Evolutionary conservation across 1,140 invertebrate species (phyloP).

Genomic region (Macrobrachium rosenbergii): DNA sequence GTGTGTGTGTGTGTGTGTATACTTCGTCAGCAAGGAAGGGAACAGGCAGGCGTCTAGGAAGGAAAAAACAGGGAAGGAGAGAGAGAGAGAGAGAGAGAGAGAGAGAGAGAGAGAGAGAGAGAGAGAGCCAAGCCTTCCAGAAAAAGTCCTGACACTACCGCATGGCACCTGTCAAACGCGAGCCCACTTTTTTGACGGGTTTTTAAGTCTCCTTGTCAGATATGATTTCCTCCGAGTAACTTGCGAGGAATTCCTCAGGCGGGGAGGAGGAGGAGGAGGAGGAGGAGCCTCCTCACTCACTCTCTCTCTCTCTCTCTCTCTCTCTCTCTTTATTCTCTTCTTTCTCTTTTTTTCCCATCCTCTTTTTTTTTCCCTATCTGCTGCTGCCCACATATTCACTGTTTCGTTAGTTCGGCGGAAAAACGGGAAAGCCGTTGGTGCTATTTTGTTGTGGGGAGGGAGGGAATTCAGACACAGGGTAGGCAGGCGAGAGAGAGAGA

Average conservation of each 20-base stretch:
- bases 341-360: not conserved
- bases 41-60: not conserved
- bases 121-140: not conserved
- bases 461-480: no score
- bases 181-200: not conserved
- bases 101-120: not conserved
- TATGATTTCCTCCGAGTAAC: no score
- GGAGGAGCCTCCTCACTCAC: not conserved
- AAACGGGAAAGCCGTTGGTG: no score
- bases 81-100: constrained; percentile 10
- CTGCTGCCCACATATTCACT: not conserved
- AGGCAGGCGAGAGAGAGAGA: no score
- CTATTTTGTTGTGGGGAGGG: no score
- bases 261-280: not conserved
- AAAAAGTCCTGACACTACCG: not conserved
- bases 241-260: not conserved
- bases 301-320: not conserved
- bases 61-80: not conserved
- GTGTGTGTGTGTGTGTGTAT: not conserved
- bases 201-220: no score
- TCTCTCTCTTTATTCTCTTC: not conserved
- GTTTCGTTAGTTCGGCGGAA: not conserved
- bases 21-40: not conserved
- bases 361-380: not conserved
- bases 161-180: not conserved